Evolutionary conservation across 2,797 vertebrate genomes (phyloP), one percentile per base, ranked within the genome.

Genomic region (Falco columbarius): DNA sequence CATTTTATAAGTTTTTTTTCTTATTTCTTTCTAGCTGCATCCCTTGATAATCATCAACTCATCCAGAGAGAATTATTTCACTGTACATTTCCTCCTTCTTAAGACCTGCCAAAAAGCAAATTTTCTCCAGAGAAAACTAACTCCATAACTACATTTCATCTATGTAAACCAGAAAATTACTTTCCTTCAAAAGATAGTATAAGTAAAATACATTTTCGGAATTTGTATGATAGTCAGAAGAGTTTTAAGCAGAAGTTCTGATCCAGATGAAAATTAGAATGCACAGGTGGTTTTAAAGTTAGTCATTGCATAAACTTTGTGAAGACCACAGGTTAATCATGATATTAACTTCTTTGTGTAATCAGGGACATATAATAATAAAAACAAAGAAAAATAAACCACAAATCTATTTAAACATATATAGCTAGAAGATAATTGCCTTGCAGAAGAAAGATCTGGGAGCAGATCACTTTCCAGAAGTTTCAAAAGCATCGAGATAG

Each of bases 101-200:
- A 70, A 94, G 40, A 92, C 52, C 63, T 85, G 68, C 32, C 83
- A 89, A 84, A 96, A 75, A 58, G 84, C 88, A 83, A 32, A 83
- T 95, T 62, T 90, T 95, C 93, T 88, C 62, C 26, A 38, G 55
- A 80, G 76, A 79, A 90, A 58, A 62, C 38, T 51, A 88, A 76
- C 81, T 93, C 90, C 22, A 22, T 75, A 79, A 70, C 58, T 91
- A 86, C 34, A 58, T 89, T 91, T 42, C 66, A 67, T 74, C 71
- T 61, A 3, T 80, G 52, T 93, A 90, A 89, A 76, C 52, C 67
- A 92, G 73, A 90, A 89, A 88, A 84, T 73, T 23, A 56, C n/a
- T 86, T 93, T 52, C 7, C 51, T 81, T 90, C 58, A 58, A 55
- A 72, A 81, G 42, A 34, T 14, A 32, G 15, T 68, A 30, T 61